Evolutionary conservation across 2,888 invertebrate genomes (phyloP).

Genomic region (Morinoia aosen): DNA sequence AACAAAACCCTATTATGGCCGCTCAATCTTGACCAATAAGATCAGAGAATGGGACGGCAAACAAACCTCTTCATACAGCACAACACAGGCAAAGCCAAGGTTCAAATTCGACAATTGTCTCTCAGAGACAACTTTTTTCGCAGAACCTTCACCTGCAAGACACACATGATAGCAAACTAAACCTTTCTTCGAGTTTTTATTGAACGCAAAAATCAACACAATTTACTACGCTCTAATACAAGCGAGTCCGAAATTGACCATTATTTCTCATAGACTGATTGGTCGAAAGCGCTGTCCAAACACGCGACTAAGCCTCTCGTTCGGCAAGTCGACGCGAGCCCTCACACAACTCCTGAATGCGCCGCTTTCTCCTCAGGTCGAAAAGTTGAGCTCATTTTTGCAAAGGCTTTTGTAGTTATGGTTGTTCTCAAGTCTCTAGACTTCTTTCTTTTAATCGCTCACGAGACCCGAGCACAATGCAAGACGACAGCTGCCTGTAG

Average conservation of each 20-base stretch:
- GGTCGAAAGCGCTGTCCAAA: constrained; percentile 13
- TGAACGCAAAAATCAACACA: neutral
- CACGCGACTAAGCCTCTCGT: constrained; percentile 22
- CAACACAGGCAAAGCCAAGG: neutral
- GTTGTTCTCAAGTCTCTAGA: neutral
- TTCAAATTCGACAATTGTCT: neutral
- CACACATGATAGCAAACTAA: neutral
- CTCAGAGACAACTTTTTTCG: neutral
- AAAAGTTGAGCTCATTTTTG: constrained; percentile 12
- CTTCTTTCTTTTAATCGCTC: neutral
- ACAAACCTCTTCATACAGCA: neutral
- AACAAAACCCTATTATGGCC: neutral
- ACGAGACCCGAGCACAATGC: neutral
- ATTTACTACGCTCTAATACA: neutral
- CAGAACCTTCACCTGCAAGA: neutral
- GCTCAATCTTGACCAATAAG: neutral
- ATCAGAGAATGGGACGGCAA: neutral
- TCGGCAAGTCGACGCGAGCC: neutral
- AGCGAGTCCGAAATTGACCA: neutral
- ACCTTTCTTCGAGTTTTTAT: neutral
- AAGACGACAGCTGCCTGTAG: neutral
- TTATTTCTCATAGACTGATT: neutral
- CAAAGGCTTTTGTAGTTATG: neutral
- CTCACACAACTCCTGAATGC: neutral
- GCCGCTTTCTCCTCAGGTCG: neutral